A percentile compares a stretch with the other conserved stretches of the same genome.
These are phyloP conservation scores for Castor canadensis DNA, from an alignment of 2,113 vertebrate genomes.

Conservation along the genomic window DNA sequence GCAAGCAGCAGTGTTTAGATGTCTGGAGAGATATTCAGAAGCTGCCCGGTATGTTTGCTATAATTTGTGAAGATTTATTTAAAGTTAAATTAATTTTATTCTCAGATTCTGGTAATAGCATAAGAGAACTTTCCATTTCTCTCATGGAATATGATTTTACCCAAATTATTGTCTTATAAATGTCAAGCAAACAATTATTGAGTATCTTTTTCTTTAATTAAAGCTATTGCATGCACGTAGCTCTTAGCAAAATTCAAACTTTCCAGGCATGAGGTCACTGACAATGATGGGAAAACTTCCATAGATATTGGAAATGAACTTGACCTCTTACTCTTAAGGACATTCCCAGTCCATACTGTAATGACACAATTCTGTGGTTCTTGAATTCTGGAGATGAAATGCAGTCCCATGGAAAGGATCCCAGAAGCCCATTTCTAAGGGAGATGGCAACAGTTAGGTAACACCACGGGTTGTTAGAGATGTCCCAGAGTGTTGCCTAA, in stretches of 20 bases:
- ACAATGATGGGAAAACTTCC: conserved; percentile 57
- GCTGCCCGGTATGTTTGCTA: conserved; percentile 84
- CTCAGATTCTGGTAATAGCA: conserved; percentile 75
- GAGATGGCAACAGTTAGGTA: neutral
- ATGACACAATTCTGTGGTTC: conserved; percentile 11
- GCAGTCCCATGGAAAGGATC: neutral
- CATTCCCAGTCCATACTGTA: neutral
- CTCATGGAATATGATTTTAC: conserved; percentile 73
- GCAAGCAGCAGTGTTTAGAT: conserved; percentile 84
- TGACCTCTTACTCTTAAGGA: conserved; percentile 38
- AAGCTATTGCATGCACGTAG: conserved; percentile 59
- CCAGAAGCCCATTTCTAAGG: neutral
- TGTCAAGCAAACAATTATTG: conserved; percentile 74
- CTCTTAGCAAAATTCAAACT: conserved; percentile 69
- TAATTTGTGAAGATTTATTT: conserved; percentile 73
- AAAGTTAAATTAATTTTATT: conserved; percentile 76
- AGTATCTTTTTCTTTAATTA: conserved; percentile 79
- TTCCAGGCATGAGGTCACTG: conserved; percentile 68
- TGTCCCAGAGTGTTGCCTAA: neutral
- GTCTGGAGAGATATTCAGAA: conserved; percentile 85
- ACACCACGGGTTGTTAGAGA: neutral
- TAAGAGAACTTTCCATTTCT: conserved; percentile 75
- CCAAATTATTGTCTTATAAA: conserved; percentile 75
- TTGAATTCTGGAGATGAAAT: conserved; percentile 51
- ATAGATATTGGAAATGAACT: conserved; percentile 54